phyloP scores from a whole-genome alignment of 2,888 invertebrate genomes.

The Baccha elongata region DNA sequence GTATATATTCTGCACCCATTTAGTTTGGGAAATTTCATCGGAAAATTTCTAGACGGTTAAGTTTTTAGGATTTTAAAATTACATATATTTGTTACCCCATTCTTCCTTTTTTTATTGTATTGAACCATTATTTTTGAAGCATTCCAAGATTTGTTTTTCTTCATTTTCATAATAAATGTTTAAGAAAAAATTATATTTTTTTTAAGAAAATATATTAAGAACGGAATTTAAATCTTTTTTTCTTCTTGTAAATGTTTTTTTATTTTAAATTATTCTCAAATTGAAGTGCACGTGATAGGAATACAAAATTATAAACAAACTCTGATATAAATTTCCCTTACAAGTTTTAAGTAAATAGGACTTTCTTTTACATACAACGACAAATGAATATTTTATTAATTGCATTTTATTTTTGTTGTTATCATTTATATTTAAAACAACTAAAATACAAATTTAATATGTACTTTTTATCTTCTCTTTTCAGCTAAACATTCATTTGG shows the following conservation, averaged over 20 bases:
- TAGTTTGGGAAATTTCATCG: slow-evolving; percentile 54
- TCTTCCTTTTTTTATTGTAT: background rate
- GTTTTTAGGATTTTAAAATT: slow-evolving; percentile 24
- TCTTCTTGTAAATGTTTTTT: background rate
- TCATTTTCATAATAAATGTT: slow-evolving; percentile 1
- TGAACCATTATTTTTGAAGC: slow-evolving; percentile 53
- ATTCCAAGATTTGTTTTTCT: slow-evolving; percentile 47
- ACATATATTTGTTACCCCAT: no score
- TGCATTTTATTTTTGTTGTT: background rate
- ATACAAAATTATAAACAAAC: background rate
- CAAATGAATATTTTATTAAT: background rate
- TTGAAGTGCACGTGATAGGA: background rate
- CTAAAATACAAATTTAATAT: no score
- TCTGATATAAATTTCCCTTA: background rate
- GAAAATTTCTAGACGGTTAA: slow-evolving; percentile 67
- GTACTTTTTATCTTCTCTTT: slow-evolving; percentile 14
- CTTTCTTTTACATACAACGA: background rate
- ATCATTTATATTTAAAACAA: no score
- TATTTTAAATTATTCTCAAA: background rate
- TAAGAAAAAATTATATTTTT: background rate
- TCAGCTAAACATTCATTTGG: slow-evolving; percentile 20
- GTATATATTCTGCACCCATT: slow-evolving; percentile 36
- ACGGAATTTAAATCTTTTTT: background rate
- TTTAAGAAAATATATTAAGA: background rate
- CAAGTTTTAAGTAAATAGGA: background rate